Conservation (phyloP, 1,140 invertebrate genomes). For the Papilio aristodemus region DNA sequence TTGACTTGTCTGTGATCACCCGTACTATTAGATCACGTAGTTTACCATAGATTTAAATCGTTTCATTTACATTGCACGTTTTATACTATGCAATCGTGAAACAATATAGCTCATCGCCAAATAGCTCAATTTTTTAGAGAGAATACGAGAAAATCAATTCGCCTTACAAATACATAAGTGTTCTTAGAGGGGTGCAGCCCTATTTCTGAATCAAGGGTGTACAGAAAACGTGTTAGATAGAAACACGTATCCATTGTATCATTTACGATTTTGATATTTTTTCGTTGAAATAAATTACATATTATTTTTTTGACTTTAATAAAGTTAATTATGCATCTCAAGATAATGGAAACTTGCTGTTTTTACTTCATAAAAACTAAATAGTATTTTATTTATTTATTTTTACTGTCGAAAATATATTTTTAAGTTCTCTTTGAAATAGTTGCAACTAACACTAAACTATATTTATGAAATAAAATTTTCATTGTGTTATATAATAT, state of each 20-base stretch:
- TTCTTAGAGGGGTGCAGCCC: slow-evolving; percentile 18
- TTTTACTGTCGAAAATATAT: no score
- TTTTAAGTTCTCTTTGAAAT: no score
- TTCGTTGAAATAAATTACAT: no score
- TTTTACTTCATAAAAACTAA: neutral
- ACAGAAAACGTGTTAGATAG: neutral
- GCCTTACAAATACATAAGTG: slow-evolving; percentile 21
- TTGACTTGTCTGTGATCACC: no score
- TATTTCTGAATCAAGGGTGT: slow-evolving; percentile 2
- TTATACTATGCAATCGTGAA: slow-evolving; percentile 18
- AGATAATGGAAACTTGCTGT: neutral
- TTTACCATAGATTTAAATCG: no score
- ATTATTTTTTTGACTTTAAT: no score
- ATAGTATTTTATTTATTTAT: no score
- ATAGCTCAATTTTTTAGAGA: slow-evolving; percentile 1
- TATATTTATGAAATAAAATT: no score
- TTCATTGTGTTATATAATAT: no score
- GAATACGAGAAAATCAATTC: slow-evolving; percentile 30
- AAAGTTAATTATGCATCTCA: neutral
- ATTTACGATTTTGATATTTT: neutral
- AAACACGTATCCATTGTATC: slow-evolving; percentile 3
- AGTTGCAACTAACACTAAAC: no score
- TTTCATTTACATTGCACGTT: neutral
- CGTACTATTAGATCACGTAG: neutral
- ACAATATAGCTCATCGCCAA: slow-evolving; percentile 1